Conservation (phyloP, 2,888 invertebrate species). For the Sympetrum striolatum region DNA sequence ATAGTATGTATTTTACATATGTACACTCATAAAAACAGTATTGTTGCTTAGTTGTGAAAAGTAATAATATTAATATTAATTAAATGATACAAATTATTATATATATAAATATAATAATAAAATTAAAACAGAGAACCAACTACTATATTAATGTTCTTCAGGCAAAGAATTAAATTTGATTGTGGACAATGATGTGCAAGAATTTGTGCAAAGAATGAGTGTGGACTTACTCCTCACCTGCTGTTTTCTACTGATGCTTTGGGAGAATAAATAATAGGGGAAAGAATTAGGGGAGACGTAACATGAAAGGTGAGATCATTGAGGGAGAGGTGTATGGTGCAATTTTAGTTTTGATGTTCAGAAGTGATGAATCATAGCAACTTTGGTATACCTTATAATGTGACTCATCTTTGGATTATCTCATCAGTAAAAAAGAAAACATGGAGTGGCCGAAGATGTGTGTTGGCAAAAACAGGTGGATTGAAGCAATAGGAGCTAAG, state of each 20-base stretch:
- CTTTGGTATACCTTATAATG: conserved; percentile 24
- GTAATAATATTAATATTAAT: conserved; percentile 56
- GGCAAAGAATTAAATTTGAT: conserved; percentile 51
- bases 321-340: conserved; percentile 38
- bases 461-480: background rate
- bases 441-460: conserved; percentile 7
- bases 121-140: conserved; percentile 55
- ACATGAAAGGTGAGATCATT: conserved; percentile 15
- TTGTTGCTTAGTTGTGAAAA: conserved; percentile 59
- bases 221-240: conserved; percentile 31
- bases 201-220: conserved; percentile 32
- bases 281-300: conserved; percentile 3
- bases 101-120: conserved; percentile 52
- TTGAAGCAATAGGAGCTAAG: background rate
- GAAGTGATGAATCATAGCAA: conserved; percentile 14
- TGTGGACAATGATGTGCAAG: conserved; percentile 23
- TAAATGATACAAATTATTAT: conserved; percentile 49
- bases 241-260: conserved; percentile 19
- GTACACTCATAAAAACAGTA: conserved; percentile 52
- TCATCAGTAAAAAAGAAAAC: background rate
- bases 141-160: conserved; percentile 59
- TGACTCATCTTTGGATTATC: conserved; percentile 39
- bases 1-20: conserved; percentile 44
- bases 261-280: background rate
- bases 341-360: conserved; percentile 40